Evolutionary conservation across 1,140 invertebrate genomes (phyloP), one percentile per base, ranked within the genome.

Genomic region (Brachionus sp.): DNA sequence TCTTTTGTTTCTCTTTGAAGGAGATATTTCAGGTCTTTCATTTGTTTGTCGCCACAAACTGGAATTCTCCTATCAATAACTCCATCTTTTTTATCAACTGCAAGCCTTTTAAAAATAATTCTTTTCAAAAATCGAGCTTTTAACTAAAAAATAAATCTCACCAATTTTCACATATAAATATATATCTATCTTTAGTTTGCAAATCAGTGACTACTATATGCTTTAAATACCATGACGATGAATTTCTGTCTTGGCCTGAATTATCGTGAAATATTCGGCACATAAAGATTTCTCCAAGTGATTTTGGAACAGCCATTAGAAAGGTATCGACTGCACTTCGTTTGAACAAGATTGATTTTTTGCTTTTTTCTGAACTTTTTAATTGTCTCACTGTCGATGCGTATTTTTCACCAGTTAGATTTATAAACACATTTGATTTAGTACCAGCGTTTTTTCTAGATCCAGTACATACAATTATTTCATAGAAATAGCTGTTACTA

Each of bases 401-500:
- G 12, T 42, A n/a, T 35, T n/a, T 19, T 46, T 84, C 75, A 37
- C 83, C 84, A n/a, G 57, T 29, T 35, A 84, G 23, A n/a, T 82
- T 53, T 29, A 84, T 44, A 68, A 57, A 77, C 5, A 84, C 84
- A 46, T 84, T 84, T 19, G 84, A 84, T 12, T 84, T 19, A 9
- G 84, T 84, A 10, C 86, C 86, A 37, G 90, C 90, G 82, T 88
- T 87, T 82, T 86, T 87, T 37, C 88, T 85, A 85, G 89, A 88
- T 23, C 91, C 91, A 5, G 91, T 91, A 16, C 86, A 87, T 0
- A 91, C 90, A 5, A 90, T 86, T 64, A 91, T 87, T 84, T 91
- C 90, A 86, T 91, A 91, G 16, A 91, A 87, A 84, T 91, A 91
- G 83, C 88, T 89, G 84, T 91, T 90, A 19, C 85, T 84, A 1